A percentile compares a stretch with the other conserved stretches of the same genome.
phyloP scores from a whole-genome alignment of 2,888 invertebrate species.

The Keiferia lycopersicella region DNA sequence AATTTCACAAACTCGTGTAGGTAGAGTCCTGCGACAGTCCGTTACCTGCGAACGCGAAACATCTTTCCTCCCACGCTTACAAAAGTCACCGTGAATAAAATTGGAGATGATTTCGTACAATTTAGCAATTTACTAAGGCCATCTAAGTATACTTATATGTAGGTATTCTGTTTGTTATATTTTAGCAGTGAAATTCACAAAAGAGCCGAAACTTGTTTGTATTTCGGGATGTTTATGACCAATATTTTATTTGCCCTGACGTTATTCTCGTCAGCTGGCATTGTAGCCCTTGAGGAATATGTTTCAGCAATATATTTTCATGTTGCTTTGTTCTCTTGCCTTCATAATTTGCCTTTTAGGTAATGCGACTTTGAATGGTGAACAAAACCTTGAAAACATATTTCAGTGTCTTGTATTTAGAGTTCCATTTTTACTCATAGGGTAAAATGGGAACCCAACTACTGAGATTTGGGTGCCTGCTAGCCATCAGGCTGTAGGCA shows the following conservation, averaged over 20 bases:
- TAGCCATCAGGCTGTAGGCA: no score
- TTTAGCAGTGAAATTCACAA: background rate
- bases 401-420: no score
- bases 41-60: background rate
- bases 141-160: no score
- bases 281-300: conserved; percentile 26
- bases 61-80: conserved; percentile 4
- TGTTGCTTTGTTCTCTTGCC: conserved; percentile 22
- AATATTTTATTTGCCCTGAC: conserved; percentile 26
- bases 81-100: conserved; percentile 8
- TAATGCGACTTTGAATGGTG: background rate
- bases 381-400: no score
- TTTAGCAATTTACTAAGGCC: background rate
- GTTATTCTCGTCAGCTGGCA: conserved; percentile 26
- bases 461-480: no score
- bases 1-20: background rate
- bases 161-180: background rate
- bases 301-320: conserved; percentile 26
- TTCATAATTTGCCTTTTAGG: background rate
- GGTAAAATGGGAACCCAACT: no score
- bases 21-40: background rate
- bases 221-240: conserved; percentile 23
- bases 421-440: no score
- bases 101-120: background rate
- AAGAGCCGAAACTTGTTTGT: conserved; percentile 19